A percentile compares a stretch with the other conserved stretches of the same genome.
phyloP scores from a whole-genome alignment of 2,797 vertebrate genomes.

The Erethizon dorsatum region DNA sequence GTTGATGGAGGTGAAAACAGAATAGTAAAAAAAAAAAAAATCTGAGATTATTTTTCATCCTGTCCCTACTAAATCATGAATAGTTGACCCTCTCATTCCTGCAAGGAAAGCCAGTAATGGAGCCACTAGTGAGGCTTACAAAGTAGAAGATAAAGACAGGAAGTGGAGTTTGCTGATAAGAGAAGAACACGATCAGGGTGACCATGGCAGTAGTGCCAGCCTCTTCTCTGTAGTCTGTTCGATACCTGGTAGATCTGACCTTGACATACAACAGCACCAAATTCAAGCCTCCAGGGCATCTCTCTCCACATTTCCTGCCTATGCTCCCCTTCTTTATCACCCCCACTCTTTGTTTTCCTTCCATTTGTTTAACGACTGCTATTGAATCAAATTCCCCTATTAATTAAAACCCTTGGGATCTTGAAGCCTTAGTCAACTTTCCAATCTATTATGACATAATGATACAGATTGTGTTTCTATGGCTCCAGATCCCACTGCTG shows the following conservation, averaged over 20 bases:
- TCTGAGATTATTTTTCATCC: background rate
- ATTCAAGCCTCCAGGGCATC: slow-evolving; percentile 37
- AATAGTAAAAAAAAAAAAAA: background rate
- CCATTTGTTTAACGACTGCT: slow-evolving; percentile 36
- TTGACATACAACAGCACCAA: background rate
- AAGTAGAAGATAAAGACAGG: slow-evolving; percentile 10
- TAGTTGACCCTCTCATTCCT: background rate
- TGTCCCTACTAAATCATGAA: background rate
- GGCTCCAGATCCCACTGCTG: slow-evolving; percentile 7
- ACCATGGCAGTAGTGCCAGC: background rate
- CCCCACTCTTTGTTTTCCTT: slow-evolving; percentile 39
- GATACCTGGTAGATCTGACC: background rate
- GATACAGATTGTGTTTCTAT: background rate
- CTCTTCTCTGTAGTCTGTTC: background rate
- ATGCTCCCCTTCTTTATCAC: background rate
- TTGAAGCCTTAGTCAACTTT: background rate
- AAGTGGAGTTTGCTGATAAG: slow-evolving; percentile 1
- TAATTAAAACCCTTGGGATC: slow-evolving; percentile 71
- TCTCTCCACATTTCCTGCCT: slow-evolving; percentile 34
- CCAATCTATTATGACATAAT: background rate
- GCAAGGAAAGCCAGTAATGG: background rate
- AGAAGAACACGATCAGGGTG: background rate
- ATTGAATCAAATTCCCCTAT: slow-evolving; percentile 68
- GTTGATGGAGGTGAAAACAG: background rate
- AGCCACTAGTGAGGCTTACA: background rate